Evolutionary conservation across 2,113 vertebrate species (phyloP).

Genomic region (Antidorcas marsupialis): DNA sequence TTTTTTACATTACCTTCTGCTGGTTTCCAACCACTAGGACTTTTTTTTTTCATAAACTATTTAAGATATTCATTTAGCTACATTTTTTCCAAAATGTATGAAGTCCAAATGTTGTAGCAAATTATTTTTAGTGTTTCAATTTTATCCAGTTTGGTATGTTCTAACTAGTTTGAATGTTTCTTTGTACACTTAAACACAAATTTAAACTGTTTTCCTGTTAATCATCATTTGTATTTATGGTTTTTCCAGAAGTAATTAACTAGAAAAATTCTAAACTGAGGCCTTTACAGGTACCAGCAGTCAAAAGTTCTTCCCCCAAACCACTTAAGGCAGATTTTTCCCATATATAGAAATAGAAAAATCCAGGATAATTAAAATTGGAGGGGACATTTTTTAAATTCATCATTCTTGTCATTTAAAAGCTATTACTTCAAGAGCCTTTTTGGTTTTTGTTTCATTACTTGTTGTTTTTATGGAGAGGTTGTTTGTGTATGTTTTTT

Average conservation of each 20-base stretch:
- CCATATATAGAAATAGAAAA: background rate
- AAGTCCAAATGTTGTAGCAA: background rate
- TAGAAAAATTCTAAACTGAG: background rate
- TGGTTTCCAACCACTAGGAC: background rate
- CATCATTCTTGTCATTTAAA: background rate
- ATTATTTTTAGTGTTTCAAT: background rate
- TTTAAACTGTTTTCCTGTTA: background rate
- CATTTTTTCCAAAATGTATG: background rate
- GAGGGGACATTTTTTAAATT: background rate
- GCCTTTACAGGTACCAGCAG: background rate
- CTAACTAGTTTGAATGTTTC: background rate
- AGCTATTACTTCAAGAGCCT: background rate
- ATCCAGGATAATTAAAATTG: background rate
- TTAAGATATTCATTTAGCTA: background rate
- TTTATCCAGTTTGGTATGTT: background rate
- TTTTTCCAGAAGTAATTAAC: background rate
- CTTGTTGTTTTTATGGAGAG: background rate
- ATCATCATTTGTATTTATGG: background rate
- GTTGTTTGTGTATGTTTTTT: background rate
- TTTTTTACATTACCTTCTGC: background rate
- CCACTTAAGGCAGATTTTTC: background rate
- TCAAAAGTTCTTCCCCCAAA: background rate
- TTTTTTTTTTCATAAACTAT: conserved; percentile 11
- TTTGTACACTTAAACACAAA: background rate
- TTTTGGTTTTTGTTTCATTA: background rate